Evolutionary conservation across 2,113 vertebrate genomes (phyloP).

Genomic region (Forbesichthys papilliferus): DNA sequence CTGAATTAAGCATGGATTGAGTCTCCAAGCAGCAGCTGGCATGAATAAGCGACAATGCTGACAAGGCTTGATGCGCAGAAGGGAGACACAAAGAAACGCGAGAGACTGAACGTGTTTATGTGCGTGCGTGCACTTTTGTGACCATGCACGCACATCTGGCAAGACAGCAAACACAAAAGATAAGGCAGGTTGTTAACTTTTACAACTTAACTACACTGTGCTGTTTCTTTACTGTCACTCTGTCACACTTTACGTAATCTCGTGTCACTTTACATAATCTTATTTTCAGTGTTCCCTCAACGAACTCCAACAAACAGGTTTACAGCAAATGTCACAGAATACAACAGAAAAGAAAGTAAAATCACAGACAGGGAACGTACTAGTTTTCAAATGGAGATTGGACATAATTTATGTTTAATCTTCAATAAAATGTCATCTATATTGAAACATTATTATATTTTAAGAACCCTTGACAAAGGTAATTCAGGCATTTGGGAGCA

Average conservation of each 20-base stretch:
- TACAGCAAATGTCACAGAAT: not conserved
- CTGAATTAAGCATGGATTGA: slow-evolving; percentile 35
- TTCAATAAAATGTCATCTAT: too few relatives aligned
- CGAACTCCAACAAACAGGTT: not conserved
- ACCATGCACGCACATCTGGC: slow-evolving; percentile 9
- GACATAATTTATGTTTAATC: too few relatives aligned
- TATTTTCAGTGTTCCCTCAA: not conserved
- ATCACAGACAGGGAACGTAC: not conserved
- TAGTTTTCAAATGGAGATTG: too few relatives aligned
- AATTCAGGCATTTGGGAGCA: too few relatives aligned
- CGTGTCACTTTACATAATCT: slow-evolving; percentile 15
- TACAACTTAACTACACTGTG: slow-evolving; percentile 11
- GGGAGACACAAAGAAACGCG: not conserved
- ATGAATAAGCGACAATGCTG: slow-evolving; percentile 38
- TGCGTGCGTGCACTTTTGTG: slow-evolving; percentile 18
- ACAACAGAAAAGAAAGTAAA: not conserved
- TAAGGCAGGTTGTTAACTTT: slow-evolving; percentile 30
- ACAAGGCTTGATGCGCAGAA: not conserved
- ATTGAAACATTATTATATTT: too few relatives aligned
- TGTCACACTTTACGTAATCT: slow-evolving; percentile 15
- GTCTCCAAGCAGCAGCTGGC: slow-evolving; percentile 14
- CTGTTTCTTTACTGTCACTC: slow-evolving; percentile 18
- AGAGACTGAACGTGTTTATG: not conserved
- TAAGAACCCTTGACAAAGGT: too few relatives aligned
- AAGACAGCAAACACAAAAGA: not conserved